Base-by-base conservation (phyloP, 2,113 vertebrate genomes). In the Neofelis nebulosa region DNA sequence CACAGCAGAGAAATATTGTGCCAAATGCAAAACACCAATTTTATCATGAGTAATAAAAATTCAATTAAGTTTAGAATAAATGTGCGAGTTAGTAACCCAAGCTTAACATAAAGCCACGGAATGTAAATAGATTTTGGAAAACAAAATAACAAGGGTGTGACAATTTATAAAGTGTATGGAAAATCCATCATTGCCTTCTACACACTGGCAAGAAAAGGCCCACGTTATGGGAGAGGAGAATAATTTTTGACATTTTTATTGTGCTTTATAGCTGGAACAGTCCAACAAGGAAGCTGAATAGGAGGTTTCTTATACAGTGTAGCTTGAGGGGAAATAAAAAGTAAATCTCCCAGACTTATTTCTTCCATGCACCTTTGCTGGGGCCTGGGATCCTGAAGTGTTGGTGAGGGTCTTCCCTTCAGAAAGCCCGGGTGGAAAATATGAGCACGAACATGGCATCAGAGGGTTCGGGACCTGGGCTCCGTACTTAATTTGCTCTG, bases 61-160 rank as follows among this genome's bases (percentile, higher is more conserved):
- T 98, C 98, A 98, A 97, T 97, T 98, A 98, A 95, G 84, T 96
- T 92, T 68, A 89, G 93, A 97, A 97, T 97, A 98, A 98, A 96
- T 84, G 79, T 96, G 96, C 50, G 78, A 97, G 96, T 95, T 97
- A 97, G 92, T 95, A 97, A 96, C 94, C 94, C 91, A 95, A 94
- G 92, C 88, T 97, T 97, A 96, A 97, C 95, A 95, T 95, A 91
- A 97, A 97, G 52, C 55, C 71, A 36, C n/a, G 61, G 81, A 97
- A 95, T 93, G 85, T 95, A 97, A 97, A 98, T 94, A 94, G 95
- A 97, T 97, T 97, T 97, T 95, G 65, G 95, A 91, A 98, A 97
- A 89, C 71, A 94, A 92, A 98, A 95, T 94, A 98, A 97, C 91
- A 93, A 96, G 81, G 68, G 73, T 95, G 73, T 97, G 93, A 97